Evolutionary conservation across 1,140 invertebrate genomes (phyloP).

Genomic region (Scaptomyza hsui): DNA sequence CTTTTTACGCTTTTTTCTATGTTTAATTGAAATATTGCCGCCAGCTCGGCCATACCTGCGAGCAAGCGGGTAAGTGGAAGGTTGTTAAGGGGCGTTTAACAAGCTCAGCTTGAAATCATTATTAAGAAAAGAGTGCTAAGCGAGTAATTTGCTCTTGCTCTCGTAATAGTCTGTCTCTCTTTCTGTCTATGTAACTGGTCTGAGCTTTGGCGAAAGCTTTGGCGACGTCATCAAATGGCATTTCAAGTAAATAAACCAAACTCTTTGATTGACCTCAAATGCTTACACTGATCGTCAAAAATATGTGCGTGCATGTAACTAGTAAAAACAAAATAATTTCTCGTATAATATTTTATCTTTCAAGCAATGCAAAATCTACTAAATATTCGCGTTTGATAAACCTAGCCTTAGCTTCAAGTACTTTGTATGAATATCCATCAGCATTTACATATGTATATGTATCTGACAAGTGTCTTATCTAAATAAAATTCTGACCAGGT

Average conservation of each 20-base stretch:
- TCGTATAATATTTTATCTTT: too few relatives aligned
- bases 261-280: conserved; percentile 9
- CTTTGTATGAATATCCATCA: too few relatives aligned
- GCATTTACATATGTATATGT: too few relatives aligned
- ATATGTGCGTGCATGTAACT: not conserved
- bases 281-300: not conserved
- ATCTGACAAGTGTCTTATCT: not conserved
- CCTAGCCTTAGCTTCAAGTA: too few relatives aligned
- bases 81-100: too few relatives aligned
- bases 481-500: not conserved
- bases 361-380: too few relatives aligned
- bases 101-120: conserved; percentile 4
- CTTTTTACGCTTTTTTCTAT: not conserved
- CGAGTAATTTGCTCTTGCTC: not conserved
- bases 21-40: conserved; percentile 10
- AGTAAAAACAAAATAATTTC: too few relatives aligned
- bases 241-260: conserved; percentile 14
- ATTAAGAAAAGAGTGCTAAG: not conserved
- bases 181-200: not conserved
- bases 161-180: not conserved
- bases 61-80: not conserved
- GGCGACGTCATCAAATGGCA: conserved; percentile 7
- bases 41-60: not conserved
- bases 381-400: too few relatives aligned
- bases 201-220: conserved; percentile 16